Evolutionary conservation across 2,113 vertebrate species (phyloP).

Genomic region (Callaeas wilsoni): DNA sequence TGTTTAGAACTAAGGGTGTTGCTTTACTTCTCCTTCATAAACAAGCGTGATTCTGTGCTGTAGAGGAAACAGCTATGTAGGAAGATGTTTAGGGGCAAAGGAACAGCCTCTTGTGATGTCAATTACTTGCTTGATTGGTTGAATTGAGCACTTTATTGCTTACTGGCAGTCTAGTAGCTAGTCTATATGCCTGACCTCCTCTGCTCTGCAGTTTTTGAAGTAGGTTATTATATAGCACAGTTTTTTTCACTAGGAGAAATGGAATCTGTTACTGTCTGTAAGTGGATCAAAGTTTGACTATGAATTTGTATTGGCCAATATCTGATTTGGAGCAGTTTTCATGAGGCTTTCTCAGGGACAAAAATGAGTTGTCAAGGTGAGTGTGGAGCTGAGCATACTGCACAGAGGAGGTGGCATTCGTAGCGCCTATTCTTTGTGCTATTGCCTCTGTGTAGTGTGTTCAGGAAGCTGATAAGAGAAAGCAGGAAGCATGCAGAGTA

Average conservation of each 20-base stretch:
- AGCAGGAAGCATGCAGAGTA: slow-evolving; percentile 10
- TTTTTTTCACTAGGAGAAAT: background rate
- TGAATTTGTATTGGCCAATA: background rate
- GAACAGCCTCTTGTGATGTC: background rate
- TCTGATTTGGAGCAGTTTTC: background rate
- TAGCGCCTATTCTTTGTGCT: background rate
- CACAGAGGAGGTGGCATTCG: background rate
- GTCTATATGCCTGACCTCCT: background rate
- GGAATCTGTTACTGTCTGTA: background rate
- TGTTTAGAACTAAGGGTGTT: background rate
- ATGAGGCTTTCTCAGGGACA: background rate
- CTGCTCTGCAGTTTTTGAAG: background rate
- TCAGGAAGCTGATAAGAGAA: slow-evolving; percentile 58
- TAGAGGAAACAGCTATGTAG: background rate
- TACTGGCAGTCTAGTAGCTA: background rate
- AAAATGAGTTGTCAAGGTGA: background rate
- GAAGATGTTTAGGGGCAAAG: background rate
- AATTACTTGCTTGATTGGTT: background rate
- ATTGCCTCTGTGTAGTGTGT: background rate
- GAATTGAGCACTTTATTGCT: background rate
- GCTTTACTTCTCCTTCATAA: background rate
- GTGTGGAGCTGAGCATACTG: background rate
- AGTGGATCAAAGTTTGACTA: background rate
- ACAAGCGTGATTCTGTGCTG: background rate
- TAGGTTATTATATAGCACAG: background rate